Evolutionary conservation across 2,888 invertebrate genomes (phyloP).

Genomic region (Julus scandinavius): DNA sequence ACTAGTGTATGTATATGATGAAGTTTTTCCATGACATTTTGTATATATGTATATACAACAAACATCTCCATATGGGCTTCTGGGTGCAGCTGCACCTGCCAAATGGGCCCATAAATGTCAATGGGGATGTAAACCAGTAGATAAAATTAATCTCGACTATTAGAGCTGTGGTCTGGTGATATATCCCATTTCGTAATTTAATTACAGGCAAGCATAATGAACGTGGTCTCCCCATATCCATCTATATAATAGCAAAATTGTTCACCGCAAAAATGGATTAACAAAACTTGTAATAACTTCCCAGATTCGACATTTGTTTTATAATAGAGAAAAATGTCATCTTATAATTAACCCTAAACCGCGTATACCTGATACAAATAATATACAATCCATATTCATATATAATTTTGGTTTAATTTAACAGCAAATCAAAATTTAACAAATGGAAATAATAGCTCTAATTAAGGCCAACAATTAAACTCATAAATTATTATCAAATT

Average conservation of each 20-base stretch:
- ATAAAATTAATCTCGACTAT: not conserved
- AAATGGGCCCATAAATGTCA: not conserved
- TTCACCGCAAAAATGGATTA: not conserved
- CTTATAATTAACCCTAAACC: too few relatives aligned
- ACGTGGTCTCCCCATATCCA: not conserved
- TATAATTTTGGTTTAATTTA: too few relatives aligned
- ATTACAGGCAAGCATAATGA: not conserved
- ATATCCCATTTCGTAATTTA: not conserved
- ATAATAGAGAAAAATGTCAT: too few relatives aligned
- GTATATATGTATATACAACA: too few relatives aligned
- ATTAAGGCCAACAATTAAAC: too few relatives aligned
- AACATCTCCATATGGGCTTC: not conserved
- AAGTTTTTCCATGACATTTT: not conserved
- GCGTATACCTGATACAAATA: too few relatives aligned
- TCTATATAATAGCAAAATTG: not conserved
- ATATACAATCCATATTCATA: too few relatives aligned
- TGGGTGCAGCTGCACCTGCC: not conserved
- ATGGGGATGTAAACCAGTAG: not conserved
- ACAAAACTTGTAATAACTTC: too few relatives aligned
- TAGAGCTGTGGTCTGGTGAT: not conserved
- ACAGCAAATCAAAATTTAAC: too few relatives aligned
- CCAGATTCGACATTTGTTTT: too few relatives aligned
- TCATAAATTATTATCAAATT: too few relatives aligned
- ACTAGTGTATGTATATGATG: not conserved
- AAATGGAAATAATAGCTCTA: too few relatives aligned